phyloP scores from a whole-genome alignment of 2,113 vertebrate species.

The Actenoides lindsayi region DNA sequence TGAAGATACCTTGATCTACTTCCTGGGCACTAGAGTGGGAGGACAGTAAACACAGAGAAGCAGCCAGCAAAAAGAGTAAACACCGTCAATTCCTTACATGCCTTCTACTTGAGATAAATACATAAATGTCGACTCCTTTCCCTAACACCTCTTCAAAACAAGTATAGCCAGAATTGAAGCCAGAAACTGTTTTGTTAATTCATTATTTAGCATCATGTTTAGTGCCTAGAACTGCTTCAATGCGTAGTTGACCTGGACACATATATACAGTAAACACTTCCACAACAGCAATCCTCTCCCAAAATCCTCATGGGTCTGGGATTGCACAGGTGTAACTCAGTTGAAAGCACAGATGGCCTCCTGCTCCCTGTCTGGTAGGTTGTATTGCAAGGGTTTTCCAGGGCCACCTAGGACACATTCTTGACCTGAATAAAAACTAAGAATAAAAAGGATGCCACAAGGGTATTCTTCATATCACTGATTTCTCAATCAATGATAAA shows the following conservation, averaged over 20 bases:
- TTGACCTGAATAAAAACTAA: background rate
- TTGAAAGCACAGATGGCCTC: background rate
- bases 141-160: background rate
- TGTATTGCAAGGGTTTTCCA: background rate
- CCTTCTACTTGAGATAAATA: background rate
- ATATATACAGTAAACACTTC: accelerated
- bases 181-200: background rate
- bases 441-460: background rate
- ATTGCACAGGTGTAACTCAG: background rate
- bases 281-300: background rate
- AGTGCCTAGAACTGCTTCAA: background rate
- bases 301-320: background rate
- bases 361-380: background rate
- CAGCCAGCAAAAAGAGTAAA: background rate
- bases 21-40: background rate
- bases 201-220: background rate
- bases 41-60: background rate
- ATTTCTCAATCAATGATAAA: background rate
- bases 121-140: background rate
- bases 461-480: background rate
- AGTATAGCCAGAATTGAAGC: background rate
- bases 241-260: accelerated
- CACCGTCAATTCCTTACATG: background rate
- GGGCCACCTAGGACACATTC: background rate
- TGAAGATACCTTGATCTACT: background rate